A percentile compares a stretch with the other conserved stretches of the same genome.
Conservation (phyloP, 2,888 invertebrate species). For the Halocaridina rubra region DNA sequence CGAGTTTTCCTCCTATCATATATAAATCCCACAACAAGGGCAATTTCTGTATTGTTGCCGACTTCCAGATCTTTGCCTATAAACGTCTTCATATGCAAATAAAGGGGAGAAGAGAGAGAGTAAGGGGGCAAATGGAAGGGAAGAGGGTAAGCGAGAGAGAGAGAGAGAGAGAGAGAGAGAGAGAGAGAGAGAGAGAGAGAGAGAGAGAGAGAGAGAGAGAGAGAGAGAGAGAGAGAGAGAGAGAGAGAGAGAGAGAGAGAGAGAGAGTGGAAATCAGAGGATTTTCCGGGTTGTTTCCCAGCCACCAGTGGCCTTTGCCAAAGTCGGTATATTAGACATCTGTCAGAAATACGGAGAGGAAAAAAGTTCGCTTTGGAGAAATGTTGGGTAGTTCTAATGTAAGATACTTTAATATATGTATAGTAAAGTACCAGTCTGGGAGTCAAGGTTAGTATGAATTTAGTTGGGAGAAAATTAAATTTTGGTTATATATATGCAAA, state of each 20-base stretch:
- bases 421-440: background rate
- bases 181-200: background rate
- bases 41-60: too few relatives aligned
- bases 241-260: constrained; percentile 13
- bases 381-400: background rate
- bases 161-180: background rate
- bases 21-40: too few relatives aligned
- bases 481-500: too few relatives aligned
- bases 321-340: too few relatives aligned
- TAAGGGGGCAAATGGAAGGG: background rate
- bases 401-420: background rate
- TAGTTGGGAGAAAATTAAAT: too few relatives aligned
- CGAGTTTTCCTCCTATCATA: too few relatives aligned
- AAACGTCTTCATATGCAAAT: too few relatives aligned
- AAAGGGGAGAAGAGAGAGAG: background rate
- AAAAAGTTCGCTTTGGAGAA: background rate
- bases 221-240: constrained; percentile 4
- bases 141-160: background rate
- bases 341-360: too few relatives aligned
- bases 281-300: background rate
- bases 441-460: background rate
- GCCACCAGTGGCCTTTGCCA: too few relatives aligned
- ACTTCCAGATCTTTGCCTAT: too few relatives aligned
- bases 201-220: background rate
- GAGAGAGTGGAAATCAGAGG: background rate